Base-by-base conservation (phyloP, 23 tunicate genomes). In the Styela plicata region DNA sequence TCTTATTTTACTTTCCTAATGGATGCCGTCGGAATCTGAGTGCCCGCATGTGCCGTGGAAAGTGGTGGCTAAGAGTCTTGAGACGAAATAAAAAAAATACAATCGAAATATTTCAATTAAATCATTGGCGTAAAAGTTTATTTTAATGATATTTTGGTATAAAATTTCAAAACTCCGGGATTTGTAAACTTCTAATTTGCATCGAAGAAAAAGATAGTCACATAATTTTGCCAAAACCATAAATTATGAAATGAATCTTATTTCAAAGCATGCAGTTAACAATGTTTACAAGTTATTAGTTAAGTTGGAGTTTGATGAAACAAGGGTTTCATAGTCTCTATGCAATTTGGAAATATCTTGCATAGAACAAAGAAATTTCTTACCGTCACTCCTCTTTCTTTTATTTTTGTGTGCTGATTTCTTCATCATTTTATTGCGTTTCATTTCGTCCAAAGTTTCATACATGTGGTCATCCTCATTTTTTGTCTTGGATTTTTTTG, bases 391-490 rank as follows among this genome's bases (percentile, higher is more conserved):
- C 13, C 13, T 44, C 57, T 44, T 44, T 13, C 57, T 7, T 44
- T 44, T 44, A 13, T 44, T 44, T 44, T 13, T 7, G 13, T 44
- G 57, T 44, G 57, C 7, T 44, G 57, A 44, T 13, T 44, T 73
- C 1, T 34, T 73, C 17, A 1, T 22, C 16, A 16, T 20, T 73
- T 33, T 32, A 0, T 23, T 36, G 23, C 81, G 67, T 1, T 44
- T 76, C 29, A 7, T 57, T 1, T 76, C 64, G 17, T 76, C 66
- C 81, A 76, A 2, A 44, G 24, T 44, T 2, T 76, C 81, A 57
- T 76, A 76, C 7, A 76, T 13, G 2, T 76, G 81, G 27, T 76
- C 63, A 16, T 73, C 33, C 17, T 76, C 64, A 57, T n/a, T 26
- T 44, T 76, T 29, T 16, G 64, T 21, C 26, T 1, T 33, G 20